Base-by-base conservation (phyloP, 2,888 invertebrate genomes). In the Morpho achilles region DNA sequence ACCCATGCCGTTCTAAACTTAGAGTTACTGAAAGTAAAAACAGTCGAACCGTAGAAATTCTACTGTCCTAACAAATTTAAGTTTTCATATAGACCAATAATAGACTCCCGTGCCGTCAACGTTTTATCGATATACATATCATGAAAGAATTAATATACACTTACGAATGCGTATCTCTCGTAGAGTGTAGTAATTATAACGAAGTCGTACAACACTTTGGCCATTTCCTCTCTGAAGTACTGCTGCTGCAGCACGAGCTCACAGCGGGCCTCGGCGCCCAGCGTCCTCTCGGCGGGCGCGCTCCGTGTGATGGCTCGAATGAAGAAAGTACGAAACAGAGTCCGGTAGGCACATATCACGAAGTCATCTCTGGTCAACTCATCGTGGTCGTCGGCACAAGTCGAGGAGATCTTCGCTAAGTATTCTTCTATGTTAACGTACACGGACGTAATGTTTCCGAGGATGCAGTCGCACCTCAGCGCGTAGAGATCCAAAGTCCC, bases 111-210 rank as follows among this genome's bases (percentile, higher is more conserved):
- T 32, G 32, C 4, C 32, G 32, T 5, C 32, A 5, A 32, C 5
- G 5, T 32, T 32, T 32, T 22, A 43, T 23, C 8, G 41, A 40
- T 1, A 5, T 46, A 51, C 40, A 48, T 45, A 32, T 39, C 6
- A 10, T 32, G n/a, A 9, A 44, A 4, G 10, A 22, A 32, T 32
- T 3, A 23, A 10, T 45, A 45, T 50, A 56, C 66, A 85, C 87
- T 85, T 59, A 87, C 87, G 61, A 79, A 84, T 1, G 74, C 77
- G 52, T 85, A 86, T 8, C 74, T 78, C 8, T 82, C 77, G 55
- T 70, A 59, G 44, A 87, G 64, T 1, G 78, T 65, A n/a, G 63
- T 50, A 6, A 85, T 16, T 0, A 85, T 63, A 1, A 68, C 68
- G 23, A 70, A 74, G 4, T 82, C 76, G 7, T 80, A 65, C 6